A percentile compares a stretch with the other conserved stretches of the same genome.
phyloP scores from a whole-genome alignment of 2,888 invertebrate genomes.

The Meganola albula region DNA sequence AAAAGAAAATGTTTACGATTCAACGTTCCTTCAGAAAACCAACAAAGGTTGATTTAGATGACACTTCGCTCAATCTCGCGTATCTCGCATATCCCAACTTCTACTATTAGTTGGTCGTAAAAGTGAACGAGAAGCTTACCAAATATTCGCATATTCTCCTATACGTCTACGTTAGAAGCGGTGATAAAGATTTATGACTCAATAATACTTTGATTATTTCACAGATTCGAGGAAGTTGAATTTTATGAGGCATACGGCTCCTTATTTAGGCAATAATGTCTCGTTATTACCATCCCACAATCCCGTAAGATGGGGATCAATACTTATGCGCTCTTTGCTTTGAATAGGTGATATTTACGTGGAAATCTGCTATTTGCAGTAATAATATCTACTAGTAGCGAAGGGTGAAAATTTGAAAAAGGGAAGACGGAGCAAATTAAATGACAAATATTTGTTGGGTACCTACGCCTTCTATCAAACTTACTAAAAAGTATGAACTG shows the following conservation, averaged over 20 bases:
- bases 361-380: constrained; percentile 16
- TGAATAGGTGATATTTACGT: constrained; percentile 23
- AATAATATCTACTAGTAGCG: too few relatives aligned
- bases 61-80: too few relatives aligned
- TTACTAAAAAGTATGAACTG: too few relatives aligned
- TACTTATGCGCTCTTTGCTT: constrained; percentile 31
- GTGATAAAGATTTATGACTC: constrained; percentile 68
- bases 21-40: not conserved
- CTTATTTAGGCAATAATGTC: constrained; percentile 65
- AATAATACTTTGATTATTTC: constrained; percentile 72
- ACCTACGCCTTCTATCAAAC: too few relatives aligned
- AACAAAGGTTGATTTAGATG: too few relatives aligned
- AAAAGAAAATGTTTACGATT: not conserved
- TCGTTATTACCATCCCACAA: constrained; percentile 45
- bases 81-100: constrained; percentile 3
- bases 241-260: constrained; percentile 62
- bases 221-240: constrained; percentile 65
- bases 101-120: constrained; percentile 28
- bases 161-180: constrained; percentile 41
- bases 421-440: not conserved
- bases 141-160: constrained; percentile 60
- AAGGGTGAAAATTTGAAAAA: not conserved
- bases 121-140: constrained; percentile 50
- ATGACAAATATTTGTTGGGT: too few relatives aligned
- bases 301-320: constrained; percentile 42